Percentiles rank a stretch among this genome's conserved stretches.
phyloP scores from a whole-genome alignment of 2,113 vertebrate species.

The Rhineura floridana region DNA sequence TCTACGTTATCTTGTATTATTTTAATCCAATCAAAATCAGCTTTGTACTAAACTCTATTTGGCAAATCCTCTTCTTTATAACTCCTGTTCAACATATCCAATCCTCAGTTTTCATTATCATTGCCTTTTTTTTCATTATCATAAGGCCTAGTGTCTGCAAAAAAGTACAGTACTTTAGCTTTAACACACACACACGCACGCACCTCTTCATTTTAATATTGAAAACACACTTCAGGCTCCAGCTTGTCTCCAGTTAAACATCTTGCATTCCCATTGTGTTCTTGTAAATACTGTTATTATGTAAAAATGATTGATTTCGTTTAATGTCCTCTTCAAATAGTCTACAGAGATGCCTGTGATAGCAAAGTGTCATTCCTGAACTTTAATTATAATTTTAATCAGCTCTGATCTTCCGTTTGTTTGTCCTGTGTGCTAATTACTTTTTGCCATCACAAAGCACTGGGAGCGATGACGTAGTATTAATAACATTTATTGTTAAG shows the following conservation, averaged over 20 bases:
- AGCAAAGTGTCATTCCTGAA: slow-evolving; percentile 49
- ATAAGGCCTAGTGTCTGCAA: slow-evolving; percentile 66
- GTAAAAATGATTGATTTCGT: slow-evolving; percentile 67
- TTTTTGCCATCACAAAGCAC: slow-evolving; percentile 63
- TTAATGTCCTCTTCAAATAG: slow-evolving; percentile 56
- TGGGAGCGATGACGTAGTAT: slow-evolving; percentile 31
- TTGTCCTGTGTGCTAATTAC: slow-evolving; percentile 66
- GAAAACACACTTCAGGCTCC: slow-evolving; percentile 55
- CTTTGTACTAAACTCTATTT: slow-evolving; percentile 54
- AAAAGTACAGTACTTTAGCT: slow-evolving; percentile 41
- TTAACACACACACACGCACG: slow-evolving; percentile 56
- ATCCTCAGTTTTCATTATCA: slow-evolving; percentile 74
- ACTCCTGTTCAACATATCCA: slow-evolving; percentile 59
- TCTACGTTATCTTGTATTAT: slow-evolving; percentile 69
- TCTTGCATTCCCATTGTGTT: slow-evolving; percentile 64
- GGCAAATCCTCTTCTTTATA: slow-evolving; percentile 72
- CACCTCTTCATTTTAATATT: slow-evolving; percentile 63
- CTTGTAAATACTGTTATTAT: slow-evolving; percentile 71
- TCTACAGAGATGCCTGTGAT: slow-evolving; percentile 63
- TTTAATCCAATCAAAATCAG: slow-evolving; percentile 71
- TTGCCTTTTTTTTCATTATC: slow-evolving; percentile 70
- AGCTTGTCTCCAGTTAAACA: slow-evolving; percentile 67
- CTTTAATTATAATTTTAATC: slow-evolving; percentile 77
- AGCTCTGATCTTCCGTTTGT: slow-evolving; percentile 65
- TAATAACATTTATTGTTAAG: slow-evolving; percentile 67